Evolutionary conservation across 2,888 invertebrate genomes (phyloP).

Genomic region (Lepidochitona cinerea): DNA sequence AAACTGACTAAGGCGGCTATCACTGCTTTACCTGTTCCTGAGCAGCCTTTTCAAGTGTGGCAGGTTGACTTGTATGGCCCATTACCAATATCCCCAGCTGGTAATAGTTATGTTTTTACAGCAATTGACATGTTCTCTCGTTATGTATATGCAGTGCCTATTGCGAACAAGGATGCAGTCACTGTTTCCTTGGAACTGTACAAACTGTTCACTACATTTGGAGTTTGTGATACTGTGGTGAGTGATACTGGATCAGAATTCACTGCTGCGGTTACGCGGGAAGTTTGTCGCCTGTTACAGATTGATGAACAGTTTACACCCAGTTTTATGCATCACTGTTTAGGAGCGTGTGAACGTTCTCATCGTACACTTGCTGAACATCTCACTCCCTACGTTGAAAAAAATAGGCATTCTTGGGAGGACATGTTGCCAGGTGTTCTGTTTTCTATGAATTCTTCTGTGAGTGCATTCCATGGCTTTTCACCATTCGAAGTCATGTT

Average conservation of each 20-base stretch:
- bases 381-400: conserved; percentile 23
- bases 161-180: not conserved
- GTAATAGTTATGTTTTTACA: not conserved
- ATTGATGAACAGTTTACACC: not conserved
- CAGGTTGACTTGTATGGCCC: not conserved
- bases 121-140: not conserved
- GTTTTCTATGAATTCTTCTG: conserved; percentile 24
- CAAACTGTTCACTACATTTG: not conserved
- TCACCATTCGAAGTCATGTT: conserved; percentile 20
- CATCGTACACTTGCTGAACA: conserved; percentile 25
- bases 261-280: conserved; percentile 11
- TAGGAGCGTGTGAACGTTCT: conserved; percentile 28
- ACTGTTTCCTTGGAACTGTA: not conserved
- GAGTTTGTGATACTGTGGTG: not conserved
- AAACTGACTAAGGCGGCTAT: not conserved
- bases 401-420: conserved; percentile 14
- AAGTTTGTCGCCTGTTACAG: conserved; percentile 6
- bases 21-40: not conserved
- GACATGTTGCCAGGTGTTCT: conserved; percentile 19
- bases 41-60: not conserved
- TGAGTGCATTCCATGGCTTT: conserved; percentile 11
- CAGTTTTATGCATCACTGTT: conserved; percentile 20
- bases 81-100: not conserved
- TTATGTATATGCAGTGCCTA: not conserved
- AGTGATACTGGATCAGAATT: conserved; percentile 6